Base-by-base conservation (phyloP, 1,140 invertebrate species). In the Octopus sinensis region DNA sequence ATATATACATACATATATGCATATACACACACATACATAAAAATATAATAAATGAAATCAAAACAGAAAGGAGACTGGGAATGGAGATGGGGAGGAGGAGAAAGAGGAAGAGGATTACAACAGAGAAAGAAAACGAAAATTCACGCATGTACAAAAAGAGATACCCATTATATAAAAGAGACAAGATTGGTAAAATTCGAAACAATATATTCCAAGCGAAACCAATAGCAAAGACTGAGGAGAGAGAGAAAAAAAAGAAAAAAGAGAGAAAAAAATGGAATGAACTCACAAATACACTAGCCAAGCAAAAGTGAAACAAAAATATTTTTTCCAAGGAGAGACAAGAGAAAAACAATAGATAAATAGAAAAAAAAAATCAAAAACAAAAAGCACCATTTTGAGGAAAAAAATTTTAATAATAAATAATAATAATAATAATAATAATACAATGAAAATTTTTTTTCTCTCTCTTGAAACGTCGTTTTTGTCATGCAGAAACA, bases 401-500 rank as follows among this genome's bases (percentile, higher is more conserved):
- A 62, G 9, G 9, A 62, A 62, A 62, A 62, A 62, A 62, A 43
- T 43, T 43, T 43, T 43, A 43, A 43, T 43, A 43, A 43, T 1
- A 1, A 43, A 62, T 62, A 17, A 17, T 62, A 62, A 62, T 9
- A 62, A 62, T 9, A 62, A 62, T 62, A 43, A 43, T 43, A 43
- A 43, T 43, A 43, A 43, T 76, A 76, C 75, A 9, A 23, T 10
- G 10, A 17, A 76, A n/a, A 76, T 51, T 76, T 23, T n/a, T 13
- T 10, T 53, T 77, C 52, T 51, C 13, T 77, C 76, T 52, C 13
- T 17, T 5, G 52, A 17, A 30, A 10, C 17, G 13, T 43, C 30
- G 30, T n/a, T 76, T 77, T 6, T 51, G 23, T 77, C 76, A 77
- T 77, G 76, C 76, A 77, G 5, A 77, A 77, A 77, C 17, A 43